Conservation (phyloP, 2,797 vertebrate species). For the Rousettus madagascariensis region DNA sequence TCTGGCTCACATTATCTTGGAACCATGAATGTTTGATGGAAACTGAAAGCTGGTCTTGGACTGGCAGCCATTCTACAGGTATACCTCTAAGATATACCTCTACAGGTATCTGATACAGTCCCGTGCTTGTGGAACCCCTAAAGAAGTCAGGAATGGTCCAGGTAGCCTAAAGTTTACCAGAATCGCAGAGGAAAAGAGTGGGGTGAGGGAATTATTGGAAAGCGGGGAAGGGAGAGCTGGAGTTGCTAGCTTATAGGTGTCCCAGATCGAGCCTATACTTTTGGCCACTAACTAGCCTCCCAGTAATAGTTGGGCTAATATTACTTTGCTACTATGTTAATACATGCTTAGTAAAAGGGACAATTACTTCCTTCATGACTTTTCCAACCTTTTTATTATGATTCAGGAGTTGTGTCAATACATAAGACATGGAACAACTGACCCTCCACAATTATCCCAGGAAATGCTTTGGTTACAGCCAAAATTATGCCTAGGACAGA, state of each 20-base stretch:
- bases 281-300: neutral
- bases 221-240: neutral
- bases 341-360: neutral
- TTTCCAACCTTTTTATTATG: neutral
- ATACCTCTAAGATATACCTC: no score
- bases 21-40: neutral
- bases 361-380: neutral
- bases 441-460: neutral
- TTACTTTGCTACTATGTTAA: neutral
- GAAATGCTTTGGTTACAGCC: neutral
- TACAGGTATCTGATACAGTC: neutral
- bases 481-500: neutral
- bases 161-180: neutral
- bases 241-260: neutral
- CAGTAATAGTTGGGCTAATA: neutral
- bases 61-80: neutral
- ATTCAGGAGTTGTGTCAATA: neutral
- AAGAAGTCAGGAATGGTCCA: neutral
- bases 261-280: neutral
- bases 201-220: neutral
- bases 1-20: neutral
- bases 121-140: neutral
- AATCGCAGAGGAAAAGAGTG: neutral
- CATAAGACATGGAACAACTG: neutral
- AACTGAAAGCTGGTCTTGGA: neutral